These are phyloP conservation scores for Cephus pulcher DNA, from an alignment of 2,888 invertebrate species.

Conservation along the genomic window DNA sequence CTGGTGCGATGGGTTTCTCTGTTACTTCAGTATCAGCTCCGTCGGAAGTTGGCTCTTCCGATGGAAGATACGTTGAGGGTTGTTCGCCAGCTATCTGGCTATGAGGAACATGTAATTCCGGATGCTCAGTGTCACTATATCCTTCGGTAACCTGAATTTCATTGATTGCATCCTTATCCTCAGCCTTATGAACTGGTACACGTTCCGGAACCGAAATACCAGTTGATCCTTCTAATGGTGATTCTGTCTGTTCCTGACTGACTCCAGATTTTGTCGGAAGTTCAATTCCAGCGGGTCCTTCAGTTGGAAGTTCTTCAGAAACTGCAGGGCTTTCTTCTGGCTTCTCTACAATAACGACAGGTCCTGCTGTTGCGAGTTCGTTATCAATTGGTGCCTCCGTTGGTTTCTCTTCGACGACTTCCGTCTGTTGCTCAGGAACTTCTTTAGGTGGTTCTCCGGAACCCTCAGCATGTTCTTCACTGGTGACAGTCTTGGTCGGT, in stretches of 20 bases:
- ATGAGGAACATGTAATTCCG: slow-evolving; percentile 38
- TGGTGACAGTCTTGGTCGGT: slow-evolving; percentile 9
- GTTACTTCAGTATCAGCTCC: slow-evolving; percentile 2
- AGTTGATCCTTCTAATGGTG: slow-evolving; percentile 44
- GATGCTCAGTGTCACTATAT: slow-evolving; percentile 34
- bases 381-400: neutral
- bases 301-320: slow-evolving; percentile 13
- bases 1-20: neutral
- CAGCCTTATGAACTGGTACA: slow-evolving; percentile 52
- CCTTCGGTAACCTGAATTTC: slow-evolving; percentile 43
- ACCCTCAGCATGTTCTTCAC: slow-evolving; percentile 26
- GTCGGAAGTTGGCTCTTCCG: slow-evolving; percentile 21
- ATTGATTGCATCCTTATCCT: slow-evolving; percentile 49
- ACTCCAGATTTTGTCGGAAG: slow-evolving; percentile 14
- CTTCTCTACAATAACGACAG: slow-evolving; percentile 4
- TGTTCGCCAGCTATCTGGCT: slow-evolving; percentile 42
- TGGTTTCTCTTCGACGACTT: neutral
- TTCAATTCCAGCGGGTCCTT: slow-evolving; percentile 15
- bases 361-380: neutral
- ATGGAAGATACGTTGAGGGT: slow-evolving; percentile 43
- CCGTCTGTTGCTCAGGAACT: neutral
- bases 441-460: slow-evolving; percentile 13
- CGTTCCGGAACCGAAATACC: slow-evolving; percentile 48
- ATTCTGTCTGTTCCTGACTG: slow-evolving; percentile 20
- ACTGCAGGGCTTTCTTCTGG: slow-evolving; percentile 19